Conservation (phyloP, 1,140 invertebrate genomes). For the Drosophila tropicalis region DNA sequence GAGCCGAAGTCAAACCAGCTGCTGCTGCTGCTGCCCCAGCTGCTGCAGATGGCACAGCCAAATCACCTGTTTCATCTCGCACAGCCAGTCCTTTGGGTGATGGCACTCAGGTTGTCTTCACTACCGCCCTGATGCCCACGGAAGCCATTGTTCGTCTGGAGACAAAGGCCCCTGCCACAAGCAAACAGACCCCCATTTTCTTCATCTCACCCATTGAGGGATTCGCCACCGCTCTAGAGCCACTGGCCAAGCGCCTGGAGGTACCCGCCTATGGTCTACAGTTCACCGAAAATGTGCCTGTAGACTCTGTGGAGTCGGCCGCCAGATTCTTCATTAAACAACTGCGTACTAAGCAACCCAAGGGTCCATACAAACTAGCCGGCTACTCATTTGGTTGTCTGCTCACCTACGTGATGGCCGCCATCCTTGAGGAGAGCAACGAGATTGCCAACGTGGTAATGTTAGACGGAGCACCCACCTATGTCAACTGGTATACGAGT, state of each 20-base stretch:
- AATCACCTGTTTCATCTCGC: conserved; percentile 51
- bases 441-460: conserved; percentile 89
- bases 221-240: conserved; percentile 87
- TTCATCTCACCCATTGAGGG: conserved; percentile 97
- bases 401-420: conserved; percentile 96
- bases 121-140: conserved; percentile 86
- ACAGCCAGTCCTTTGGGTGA: conserved; percentile 68
- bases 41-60: conserved; percentile 36
- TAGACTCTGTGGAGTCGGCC: conserved; percentile 88
- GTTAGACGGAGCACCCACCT: conserved; percentile 96
- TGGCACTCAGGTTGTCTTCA: conserved; percentile 84
- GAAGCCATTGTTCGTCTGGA: conserved; percentile 86
- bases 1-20: conserved; percentile 59
- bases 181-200: conserved; percentile 86
- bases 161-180: conserved; percentile 80
- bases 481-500: conserved; percentile 91
- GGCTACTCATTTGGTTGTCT: conserved; percentile 98
- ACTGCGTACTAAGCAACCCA: conserved; percentile 90
- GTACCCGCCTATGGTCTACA: conserved; percentile 95
- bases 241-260: conserved; percentile 88
- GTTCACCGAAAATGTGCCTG: conserved; percentile 90
- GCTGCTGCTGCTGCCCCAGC: conserved; percentile 50
- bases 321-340: conserved; percentile 92
- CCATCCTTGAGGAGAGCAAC: conserved; percentile 89
- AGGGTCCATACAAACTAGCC: conserved; percentile 92